phyloP scores from a whole-genome alignment of 1,140 invertebrate species.

The Bilobella aurantiaca region DNA sequence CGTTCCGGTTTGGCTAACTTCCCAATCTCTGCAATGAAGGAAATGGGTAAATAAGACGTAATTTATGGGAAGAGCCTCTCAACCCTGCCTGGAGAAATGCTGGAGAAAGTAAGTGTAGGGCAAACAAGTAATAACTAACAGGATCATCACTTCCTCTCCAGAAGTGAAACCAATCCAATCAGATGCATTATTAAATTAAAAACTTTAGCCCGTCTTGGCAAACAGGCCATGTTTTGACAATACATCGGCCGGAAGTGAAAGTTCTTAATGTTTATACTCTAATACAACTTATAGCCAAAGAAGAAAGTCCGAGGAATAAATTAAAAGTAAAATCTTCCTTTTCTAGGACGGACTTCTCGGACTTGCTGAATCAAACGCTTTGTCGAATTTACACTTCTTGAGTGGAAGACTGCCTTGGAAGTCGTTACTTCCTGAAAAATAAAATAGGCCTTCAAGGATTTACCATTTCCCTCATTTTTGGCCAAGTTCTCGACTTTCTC shows the following conservation, averaged over 20 bases:
- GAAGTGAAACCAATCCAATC: slow-evolving; percentile 1
- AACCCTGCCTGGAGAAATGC: neutral
- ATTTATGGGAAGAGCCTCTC: neutral
- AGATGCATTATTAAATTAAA: slow-evolving; percentile 8
- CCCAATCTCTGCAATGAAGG: neutral
- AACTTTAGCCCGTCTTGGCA: neutral
- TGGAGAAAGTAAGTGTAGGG: neutral
- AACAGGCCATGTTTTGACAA: no score
- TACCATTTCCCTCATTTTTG: no score
- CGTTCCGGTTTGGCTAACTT: slow-evolving; percentile 9
- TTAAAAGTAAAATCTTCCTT: no score
- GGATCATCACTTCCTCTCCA: neutral
- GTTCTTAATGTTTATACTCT: neutral
- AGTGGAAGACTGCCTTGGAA: no score
- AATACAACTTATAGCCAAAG: no score
- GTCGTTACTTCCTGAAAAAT: no score
- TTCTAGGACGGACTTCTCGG: no score
- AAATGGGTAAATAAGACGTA: slow-evolving; percentile 2
- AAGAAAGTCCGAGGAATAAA: no score
- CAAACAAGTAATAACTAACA: neutral
- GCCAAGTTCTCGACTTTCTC: no score
- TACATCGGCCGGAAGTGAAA: neutral
- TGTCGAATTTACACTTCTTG: no score
- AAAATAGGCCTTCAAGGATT: no score
- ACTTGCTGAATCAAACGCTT: no score